Base-by-base conservation (phyloP, 1,140 invertebrate species). In the Hesperophylax magnus region DNA sequence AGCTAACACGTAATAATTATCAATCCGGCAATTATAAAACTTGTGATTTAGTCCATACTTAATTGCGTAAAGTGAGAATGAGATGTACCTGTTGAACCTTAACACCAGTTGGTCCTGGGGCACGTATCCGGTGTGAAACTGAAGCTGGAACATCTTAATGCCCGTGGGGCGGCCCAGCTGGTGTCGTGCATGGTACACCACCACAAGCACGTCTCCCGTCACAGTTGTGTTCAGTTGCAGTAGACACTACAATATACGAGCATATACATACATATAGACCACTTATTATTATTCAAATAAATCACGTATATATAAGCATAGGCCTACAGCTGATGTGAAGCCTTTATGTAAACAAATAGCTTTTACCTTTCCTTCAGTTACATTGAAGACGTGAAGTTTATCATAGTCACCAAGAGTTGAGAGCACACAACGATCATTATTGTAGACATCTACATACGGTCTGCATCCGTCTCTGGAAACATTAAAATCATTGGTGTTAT, bases 401-500 rank as follows among this genome's bases (percentile, higher is more conserved):
- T 98, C 97, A 87, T 98, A 99, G 79, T 97, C 96, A 84, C 96
- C 93, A 72, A 94, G 86, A 0, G 97, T 97, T 0, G 95, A 94
- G 15, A 97, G 92, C 15, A 98, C 88, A 86, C 96, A 91, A 61
- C 96, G 93, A 80, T 97, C 96, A 85, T 96, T 97, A 85, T 96
- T 95, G 87, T 95, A 98, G 52, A 99, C 93, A 89, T 99, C 97
- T 24, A 98, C 91, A 89, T 97, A 98, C 15, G 97, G 97, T 81
- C 97, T 91, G 86, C 97, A 98, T 1, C 98, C 98, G 91, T 98
- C 98, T 78, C 96, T 95, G 85, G 61, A 88, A 86, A 78, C 18
- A 61, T 20, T 8, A 39, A n/a, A 39, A 39, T 39, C 34, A 39
- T 5, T 39, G 34, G 1, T 39, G 8, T 39, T 8, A 39, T 39